Evolutionary conservation across 1,140 invertebrate genomes (phyloP).

Genomic region (Anastrepha ludens): DNA sequence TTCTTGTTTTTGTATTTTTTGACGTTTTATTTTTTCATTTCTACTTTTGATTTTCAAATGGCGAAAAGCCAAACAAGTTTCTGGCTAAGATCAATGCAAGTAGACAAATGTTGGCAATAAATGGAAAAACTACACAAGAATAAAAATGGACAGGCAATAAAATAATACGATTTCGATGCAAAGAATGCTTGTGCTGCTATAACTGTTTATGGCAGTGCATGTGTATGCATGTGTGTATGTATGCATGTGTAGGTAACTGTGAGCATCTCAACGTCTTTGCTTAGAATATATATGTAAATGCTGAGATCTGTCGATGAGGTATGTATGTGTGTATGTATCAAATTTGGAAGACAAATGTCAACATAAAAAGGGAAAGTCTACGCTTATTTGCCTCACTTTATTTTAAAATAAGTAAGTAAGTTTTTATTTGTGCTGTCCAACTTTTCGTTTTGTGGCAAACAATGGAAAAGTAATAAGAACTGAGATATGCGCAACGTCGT

Average conservation of each 20-base stretch:
- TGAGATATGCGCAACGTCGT: neutral
- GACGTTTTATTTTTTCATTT: neutral
- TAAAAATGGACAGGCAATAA: constrained; percentile 36
- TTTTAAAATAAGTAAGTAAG: too few species aligned
- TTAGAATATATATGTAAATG: neutral
- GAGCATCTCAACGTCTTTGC: too few species aligned
- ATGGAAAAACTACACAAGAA: constrained; percentile 30
- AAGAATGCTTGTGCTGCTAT: neutral
- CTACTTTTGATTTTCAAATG: neutral
- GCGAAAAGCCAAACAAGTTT: constrained; percentile 45
- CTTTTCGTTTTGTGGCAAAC: neutral
- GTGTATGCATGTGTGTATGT: neutral
- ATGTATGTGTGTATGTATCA: neutral
- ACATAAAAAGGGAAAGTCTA: constrained; percentile 27
- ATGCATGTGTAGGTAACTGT: neutral
- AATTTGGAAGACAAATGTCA: neutral
- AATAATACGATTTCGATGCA: constrained; percentile 28
- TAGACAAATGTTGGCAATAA: constrained; percentile 45
- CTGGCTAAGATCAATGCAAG: neutral
- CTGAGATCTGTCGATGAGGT: neutral
- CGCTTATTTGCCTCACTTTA: neutral
- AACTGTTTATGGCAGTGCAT: too few species aligned
- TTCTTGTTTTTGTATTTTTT: neutral
- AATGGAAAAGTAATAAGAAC: constrained; percentile 23
- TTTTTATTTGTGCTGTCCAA: neutral